A percentile compares a stretch with the other conserved stretches of the same genome.
Conservation (phyloP, 2,113 vertebrate species). For the Mesocricetus auratus region DNA sequence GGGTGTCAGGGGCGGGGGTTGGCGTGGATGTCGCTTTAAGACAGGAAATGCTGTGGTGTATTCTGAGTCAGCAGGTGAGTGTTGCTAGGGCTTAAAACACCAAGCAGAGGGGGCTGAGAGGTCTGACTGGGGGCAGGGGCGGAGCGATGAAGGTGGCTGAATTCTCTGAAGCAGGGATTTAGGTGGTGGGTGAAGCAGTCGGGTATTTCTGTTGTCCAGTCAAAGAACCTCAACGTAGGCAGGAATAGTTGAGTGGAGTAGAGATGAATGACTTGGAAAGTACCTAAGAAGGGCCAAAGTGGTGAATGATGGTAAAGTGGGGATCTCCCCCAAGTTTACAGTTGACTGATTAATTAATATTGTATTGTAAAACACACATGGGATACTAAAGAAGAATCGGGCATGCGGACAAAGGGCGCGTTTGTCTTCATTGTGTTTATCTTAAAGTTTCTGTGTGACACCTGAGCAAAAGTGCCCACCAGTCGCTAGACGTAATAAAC, state of each 20-base stretch:
- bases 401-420: not conserved
- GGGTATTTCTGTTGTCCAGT: not conserved
- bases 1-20: no score
- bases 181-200: not conserved
- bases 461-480: not conserved
- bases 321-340: not conserved
- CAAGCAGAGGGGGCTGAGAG: not conserved
- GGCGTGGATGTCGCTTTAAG: not conserved
- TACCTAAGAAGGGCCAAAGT: not conserved
- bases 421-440: not conserved
- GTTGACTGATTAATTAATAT: not conserved
- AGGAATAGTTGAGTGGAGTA: not conserved
- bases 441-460: slow-evolving; percentile 22
- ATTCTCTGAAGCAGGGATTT: not conserved
- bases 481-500: not conserved
- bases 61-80: not conserved
- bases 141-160: not conserved
- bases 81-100: slow-evolving; percentile 9
- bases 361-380: not conserved
- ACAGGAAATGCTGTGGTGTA: not conserved
- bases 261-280: not conserved
- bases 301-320: not conserved
- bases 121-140: not conserved
- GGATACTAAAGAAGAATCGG: not conserved
- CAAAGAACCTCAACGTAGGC: not conserved